Evolutionary conservation across 2,888 invertebrate species (phyloP).

Genomic region (Lampropteryx suffumata): DNA sequence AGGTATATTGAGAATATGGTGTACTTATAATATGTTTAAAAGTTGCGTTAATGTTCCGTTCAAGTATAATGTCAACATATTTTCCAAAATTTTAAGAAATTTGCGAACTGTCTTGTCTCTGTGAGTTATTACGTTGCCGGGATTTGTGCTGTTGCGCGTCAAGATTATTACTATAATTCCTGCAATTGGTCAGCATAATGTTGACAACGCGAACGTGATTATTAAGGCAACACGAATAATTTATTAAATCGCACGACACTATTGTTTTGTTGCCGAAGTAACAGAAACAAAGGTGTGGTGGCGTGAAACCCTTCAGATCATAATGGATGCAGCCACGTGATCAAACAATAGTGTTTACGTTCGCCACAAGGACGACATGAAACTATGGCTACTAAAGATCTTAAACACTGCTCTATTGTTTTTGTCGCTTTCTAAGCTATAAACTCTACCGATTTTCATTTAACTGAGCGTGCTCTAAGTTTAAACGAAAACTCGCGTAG

Average conservation of each 20-base stretch:
- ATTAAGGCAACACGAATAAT: slow-evolving; percentile 3
- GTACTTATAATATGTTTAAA: too few species aligned
- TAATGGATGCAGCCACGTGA: slow-evolving; percentile 72
- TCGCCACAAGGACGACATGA: slow-evolving; percentile 63
- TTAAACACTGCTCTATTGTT: slow-evolving; percentile 49
- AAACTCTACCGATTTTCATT: slow-evolving; percentile 37
- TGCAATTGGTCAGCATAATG: not conserved
- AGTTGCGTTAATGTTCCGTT: too few species aligned
- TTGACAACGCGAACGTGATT: slow-evolving; percentile 8
- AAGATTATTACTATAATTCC: not conserved
- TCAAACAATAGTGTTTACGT: slow-evolving; percentile 77
- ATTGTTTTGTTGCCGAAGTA: slow-evolving; percentile 28
- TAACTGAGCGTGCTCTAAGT: slow-evolving; percentile 1
- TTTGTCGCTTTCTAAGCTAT: slow-evolving; percentile 41
- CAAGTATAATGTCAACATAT: too few species aligned
- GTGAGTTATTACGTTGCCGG: too few species aligned
- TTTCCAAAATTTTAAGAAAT: too few species aligned
- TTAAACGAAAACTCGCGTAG: not conserved
- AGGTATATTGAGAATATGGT: too few species aligned
- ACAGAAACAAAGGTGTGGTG: slow-evolving; percentile 55
- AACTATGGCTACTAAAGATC: slow-evolving; percentile 53
- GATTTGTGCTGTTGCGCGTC: not conserved
- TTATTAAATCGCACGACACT: slow-evolving; percentile 25
- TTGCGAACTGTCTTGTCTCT: too few species aligned
- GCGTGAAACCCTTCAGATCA: slow-evolving; percentile 62